Conservation (phyloP, 1,140 invertebrate genomes). For the Tetranychus urticae region DNA sequence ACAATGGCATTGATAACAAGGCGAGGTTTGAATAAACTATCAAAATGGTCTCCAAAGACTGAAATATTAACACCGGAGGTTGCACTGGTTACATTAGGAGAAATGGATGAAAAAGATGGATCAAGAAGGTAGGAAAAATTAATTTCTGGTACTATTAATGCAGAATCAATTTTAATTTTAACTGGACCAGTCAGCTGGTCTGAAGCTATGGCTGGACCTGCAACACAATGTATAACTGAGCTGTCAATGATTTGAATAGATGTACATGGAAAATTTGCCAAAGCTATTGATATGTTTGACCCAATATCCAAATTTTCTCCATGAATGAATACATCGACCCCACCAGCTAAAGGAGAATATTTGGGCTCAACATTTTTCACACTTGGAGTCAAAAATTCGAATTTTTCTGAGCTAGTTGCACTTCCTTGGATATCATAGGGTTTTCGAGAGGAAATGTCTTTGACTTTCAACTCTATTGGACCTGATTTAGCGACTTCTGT, state of each 20-base stretch:
- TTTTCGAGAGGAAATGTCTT: not conserved
- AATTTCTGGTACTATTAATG: conserved; percentile 1
- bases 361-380: conserved; percentile 8
- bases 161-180: conserved; percentile 7
- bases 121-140: conserved; percentile 9
- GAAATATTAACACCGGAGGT: not conserved
- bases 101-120: conserved; percentile 3
- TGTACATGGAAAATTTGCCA: conserved; percentile 5
- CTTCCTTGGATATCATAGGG: conserved; percentile 11
- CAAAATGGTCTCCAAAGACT: not conserved
- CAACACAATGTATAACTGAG: not conserved
- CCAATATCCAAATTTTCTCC: conserved; percentile 14
- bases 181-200: not conserved
- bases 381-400: conserved; percentile 10
- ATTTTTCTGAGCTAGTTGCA: not conserved
- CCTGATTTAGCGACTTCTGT: not conserved
- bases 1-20: not conserved
- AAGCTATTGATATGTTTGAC: not conserved
- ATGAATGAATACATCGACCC: conserved; percentile 11
- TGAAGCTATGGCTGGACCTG: not conserved
- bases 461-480: not conserved
- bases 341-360: conserved; percentile 13
- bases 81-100: not conserved
- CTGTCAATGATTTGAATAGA: not conserved
- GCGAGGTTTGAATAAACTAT: not conserved